These are phyloP conservation scores for Pachliopta kotzebuea DNA, from an alignment of 2,888 invertebrate species.

Conservation along the genomic window DNA sequence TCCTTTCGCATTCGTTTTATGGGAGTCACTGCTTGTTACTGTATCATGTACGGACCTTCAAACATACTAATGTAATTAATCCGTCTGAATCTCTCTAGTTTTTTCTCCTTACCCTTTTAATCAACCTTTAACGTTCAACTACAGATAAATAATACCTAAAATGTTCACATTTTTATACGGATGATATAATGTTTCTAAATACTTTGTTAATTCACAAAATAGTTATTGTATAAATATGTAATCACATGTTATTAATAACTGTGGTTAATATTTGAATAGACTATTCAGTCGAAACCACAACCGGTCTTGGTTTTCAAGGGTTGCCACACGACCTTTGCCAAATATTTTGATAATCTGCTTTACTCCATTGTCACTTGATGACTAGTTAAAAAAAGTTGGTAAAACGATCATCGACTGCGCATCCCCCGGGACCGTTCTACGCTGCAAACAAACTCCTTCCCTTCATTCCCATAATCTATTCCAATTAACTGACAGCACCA, in stretches of 20 bases:
- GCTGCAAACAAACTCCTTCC: constrained; percentile 57
- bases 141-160: too few relatives aligned
- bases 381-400: constrained; percentile 74
- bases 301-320: constrained; percentile 59
- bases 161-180: too few relatives aligned
- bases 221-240: constrained; percentile 1
- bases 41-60: not conserved
- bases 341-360: constrained; percentile 78
- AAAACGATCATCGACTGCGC: constrained; percentile 50
- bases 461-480: constrained; percentile 80
- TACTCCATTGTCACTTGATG: constrained; percentile 70
- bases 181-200: too few relatives aligned
- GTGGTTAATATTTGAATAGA: constrained; percentile 16
- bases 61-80: not conserved
- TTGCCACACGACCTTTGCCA: constrained; percentile 64
- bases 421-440: constrained; percentile 66
- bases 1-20: constrained; percentile 30
- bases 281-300: constrained; percentile 43
- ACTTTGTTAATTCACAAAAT: not conserved
- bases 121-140: too few relatives aligned
- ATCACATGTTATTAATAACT: constrained; percentile 20
- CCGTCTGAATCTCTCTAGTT: not conserved
- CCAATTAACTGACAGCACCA: constrained; percentile 80
- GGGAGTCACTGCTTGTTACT: constrained; percentile 24
- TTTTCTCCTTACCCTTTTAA: too few relatives aligned